A percentile compares a stretch with the other conserved stretches of the same genome.
phyloP scores from a whole-genome alignment of 1,140 invertebrate species.

The Holcopasites calliopsidis region DNA sequence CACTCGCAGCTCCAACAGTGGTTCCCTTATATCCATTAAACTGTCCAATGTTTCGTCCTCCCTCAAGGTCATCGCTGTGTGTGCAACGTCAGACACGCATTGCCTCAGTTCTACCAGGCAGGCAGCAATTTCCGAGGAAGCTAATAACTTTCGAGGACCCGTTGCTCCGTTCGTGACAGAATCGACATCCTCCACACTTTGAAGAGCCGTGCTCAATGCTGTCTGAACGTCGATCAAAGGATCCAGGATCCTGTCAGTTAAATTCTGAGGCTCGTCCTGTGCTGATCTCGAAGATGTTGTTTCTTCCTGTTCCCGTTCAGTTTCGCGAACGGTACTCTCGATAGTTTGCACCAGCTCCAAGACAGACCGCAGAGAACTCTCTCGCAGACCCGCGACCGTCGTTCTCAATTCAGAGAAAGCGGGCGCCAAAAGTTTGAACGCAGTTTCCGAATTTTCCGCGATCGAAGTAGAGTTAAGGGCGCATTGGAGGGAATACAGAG shows the following conservation, averaged over 20 bases:
- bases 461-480: constrained; percentile 17
- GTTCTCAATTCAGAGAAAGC: constrained; percentile 28
- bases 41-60: constrained; percentile 67
- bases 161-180: constrained; percentile 16
- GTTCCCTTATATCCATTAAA: constrained; percentile 67
- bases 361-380: constrained; percentile 20
- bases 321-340: constrained; percentile 2
- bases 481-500: constrained; percentile 19
- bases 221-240: constrained; percentile 71
- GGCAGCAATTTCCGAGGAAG: constrained; percentile 50
- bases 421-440: constrained; percentile 38
- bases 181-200: constrained; percentile 58
- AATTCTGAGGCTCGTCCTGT: constrained; percentile 42
- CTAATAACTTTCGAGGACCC: constrained; percentile 3
- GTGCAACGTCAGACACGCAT: constrained; percentile 66
- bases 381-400: neutral
- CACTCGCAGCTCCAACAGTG: constrained; percentile 65
- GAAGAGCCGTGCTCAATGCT: constrained; percentile 63
- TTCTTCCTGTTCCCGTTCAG: neutral
- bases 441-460: neutral
- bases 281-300: neutral
- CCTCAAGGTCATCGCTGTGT: constrained; percentile 69
- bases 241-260: constrained; percentile 71
- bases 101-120: constrained; percentile 68
- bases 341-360: constrained; percentile 14